Evolutionary conservation across 2,797 vertebrate species (phyloP), one percentile per base, ranked within the genome.

Genomic region (Cichlasoma orientale): DNA sequence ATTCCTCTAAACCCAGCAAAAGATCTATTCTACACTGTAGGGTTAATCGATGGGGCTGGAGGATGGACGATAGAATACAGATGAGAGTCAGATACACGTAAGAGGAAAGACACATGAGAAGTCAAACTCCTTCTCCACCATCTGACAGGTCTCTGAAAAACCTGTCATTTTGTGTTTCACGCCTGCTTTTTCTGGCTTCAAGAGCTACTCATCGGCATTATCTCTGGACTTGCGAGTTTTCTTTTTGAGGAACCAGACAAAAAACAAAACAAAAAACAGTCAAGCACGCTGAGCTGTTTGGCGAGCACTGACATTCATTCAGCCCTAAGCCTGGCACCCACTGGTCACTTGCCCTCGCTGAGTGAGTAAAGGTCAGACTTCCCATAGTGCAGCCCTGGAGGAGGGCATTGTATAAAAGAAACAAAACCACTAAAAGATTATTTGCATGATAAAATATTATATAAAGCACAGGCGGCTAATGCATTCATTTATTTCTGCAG

Each of bases 21-120:
- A 82, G 63, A 89, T 89, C 88, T 85, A 82, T 82, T 87, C 74
- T 27, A 82, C 77, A 80, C 73, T 68, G 83, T 59, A 75, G 86
- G 90, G 83, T 90, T 90, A 89, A 93, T 90, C 89, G 72, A 91
- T 91, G 79, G 72, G 73, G 77, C 10, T 66, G 79, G 74, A 72
- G 47, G 68, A 75, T 18, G 33, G 59, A 82, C 77, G 72, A 74
- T 6, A 38, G 89, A 92, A 93, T 88, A 92, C 77, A 84, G 80
- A 93, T 88, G 47, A 86, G 80, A 83, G 25, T 69, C 21, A 19
- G 71, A 80, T 23, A 74, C 23, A 50, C 10, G 53, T 58, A 75
- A 63, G 47, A 27, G 7, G 53, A 80, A 59, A 50, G 52, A 58
- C 12, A 38, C 13, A 50, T 59, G 56, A 55, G 16, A 75, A 75